Evolutionary conservation across 2,797 vertebrate species (phyloP).

Genomic region (Novumbra hubbsi): DNA sequence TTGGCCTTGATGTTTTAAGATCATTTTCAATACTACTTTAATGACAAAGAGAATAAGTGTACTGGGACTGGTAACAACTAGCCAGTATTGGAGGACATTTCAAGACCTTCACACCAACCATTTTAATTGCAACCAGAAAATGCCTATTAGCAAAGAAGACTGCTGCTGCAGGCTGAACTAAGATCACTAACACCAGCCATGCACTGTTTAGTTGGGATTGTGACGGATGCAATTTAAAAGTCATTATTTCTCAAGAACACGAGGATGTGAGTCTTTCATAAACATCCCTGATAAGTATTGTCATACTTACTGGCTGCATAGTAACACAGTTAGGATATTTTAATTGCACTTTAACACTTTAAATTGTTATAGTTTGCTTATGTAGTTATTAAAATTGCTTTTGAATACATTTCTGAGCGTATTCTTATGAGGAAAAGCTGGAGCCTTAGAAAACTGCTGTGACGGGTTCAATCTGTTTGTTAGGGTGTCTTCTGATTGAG

Average conservation of each 20-base stretch:
- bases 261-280: not conserved
- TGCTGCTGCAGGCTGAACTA: conserved; percentile 54
- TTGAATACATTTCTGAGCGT: not conserved
- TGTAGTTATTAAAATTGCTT: not conserved
- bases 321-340: not conserved
- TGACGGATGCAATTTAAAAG: conserved; percentile 27
- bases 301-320: not conserved
- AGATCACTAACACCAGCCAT: conserved; percentile 60
- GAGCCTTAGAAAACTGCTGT: not conserved
- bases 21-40: conserved; percentile 71
- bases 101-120: conserved; percentile 62
- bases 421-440: not conserved
- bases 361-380: not conserved
- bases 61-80: conserved; percentile 50
- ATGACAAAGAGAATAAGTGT: conserved; percentile 61
- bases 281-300: not conserved
- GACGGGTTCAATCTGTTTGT: not conserved
- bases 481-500: conserved; percentile 15
- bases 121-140: conserved; percentile 76
- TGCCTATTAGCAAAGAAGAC: conserved; percentile 64
- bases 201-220: conserved; percentile 31
- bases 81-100: conserved; percentile 62
- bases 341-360: not conserved
- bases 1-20: conserved; percentile 69
- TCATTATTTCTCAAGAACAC: conserved; percentile 17